Conservation (phyloP, 1,140 invertebrate species). For the Microplitis mediator region DNA sequence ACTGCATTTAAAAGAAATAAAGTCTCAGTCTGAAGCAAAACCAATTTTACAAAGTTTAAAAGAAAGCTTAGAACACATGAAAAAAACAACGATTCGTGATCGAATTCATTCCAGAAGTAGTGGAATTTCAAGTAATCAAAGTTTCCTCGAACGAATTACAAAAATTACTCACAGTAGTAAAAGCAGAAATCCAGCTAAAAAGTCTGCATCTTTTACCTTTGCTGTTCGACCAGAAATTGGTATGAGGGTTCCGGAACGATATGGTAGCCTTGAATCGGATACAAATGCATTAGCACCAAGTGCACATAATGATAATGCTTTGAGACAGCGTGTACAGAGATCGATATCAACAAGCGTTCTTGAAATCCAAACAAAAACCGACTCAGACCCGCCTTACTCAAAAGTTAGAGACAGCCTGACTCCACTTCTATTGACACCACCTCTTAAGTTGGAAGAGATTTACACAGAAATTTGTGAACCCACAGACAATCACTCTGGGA, state of each 20-base stretch:
- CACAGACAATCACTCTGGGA: slow-evolving; percentile 20
- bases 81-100: slow-evolving; percentile 54
- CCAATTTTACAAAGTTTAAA: slow-evolving; percentile 56
- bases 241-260: slow-evolving; percentile 55
- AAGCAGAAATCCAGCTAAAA: slow-evolving; percentile 57
- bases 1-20: slow-evolving; percentile 54
- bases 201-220: slow-evolving; percentile 58
- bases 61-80: slow-evolving; percentile 55
- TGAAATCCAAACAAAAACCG: slow-evolving; percentile 45
- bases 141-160: slow-evolving; percentile 52
- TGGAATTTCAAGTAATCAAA: slow-evolving; percentile 37
- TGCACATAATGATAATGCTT: slow-evolving; percentile 22
- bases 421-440: slow-evolving; percentile 48
- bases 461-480: slow-evolving; percentile 57
- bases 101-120: slow-evolving; percentile 46
- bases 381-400: slow-evolving; percentile 56
- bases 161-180: slow-evolving; percentile 56
- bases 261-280: slow-evolving; percentile 57
- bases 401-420: slow-evolving; percentile 58
- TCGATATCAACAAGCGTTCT: slow-evolving; percentile 57
- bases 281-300: slow-evolving; percentile 40
- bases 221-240: slow-evolving; percentile 56
- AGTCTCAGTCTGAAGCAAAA: slow-evolving; percentile 54
- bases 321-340: slow-evolving; percentile 51
- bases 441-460: slow-evolving; percentile 51